Base-by-base conservation (phyloP, 2,888 invertebrate genomes). In the Eustalomyia histrio region DNA sequence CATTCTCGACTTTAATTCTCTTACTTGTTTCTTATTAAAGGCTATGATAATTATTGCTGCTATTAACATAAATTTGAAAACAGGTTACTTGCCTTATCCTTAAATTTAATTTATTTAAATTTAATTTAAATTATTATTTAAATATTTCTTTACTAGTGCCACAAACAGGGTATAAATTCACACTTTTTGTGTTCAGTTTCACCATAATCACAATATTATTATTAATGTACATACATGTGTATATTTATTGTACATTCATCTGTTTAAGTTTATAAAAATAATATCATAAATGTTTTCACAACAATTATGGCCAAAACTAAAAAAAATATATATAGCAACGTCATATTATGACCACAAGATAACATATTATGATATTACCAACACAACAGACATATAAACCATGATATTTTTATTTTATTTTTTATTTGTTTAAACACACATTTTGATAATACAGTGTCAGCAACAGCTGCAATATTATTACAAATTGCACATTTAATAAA, bases 331-430 rank as follows among this genome's bases (percentile, higher is more conserved):
- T 57, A 71, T 71, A 64, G 67, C 69, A 74, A 73, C 85, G 82
- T 84, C 86, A 79, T 84, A 84, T 73, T 81, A 83, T 83, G 74
- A 64, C 73, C 75, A 57, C 61, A 39, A 63, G 72, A 85, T 83
- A 85, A 82, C 76, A 84, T 82, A 85, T 84, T 75, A 64, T 74
- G 73, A 71, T n/a, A n/a, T 65, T 47, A 24, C 50, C 71, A 75
- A 73, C 63, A 68, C 10, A 61, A 57, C 35, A 74, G 43, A 8
- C 57, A 52, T 18, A 75, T 52, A 29, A 63, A 52, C 52, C 9
- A 16, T 21, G 21, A 21, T 29, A 29, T 16, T 16, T 24, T 24
- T 29, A n/a, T 69, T 57, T 24, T 29, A n/a, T 69, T 57, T 39
- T 21, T 52, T 58, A 47, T n/a, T 43, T 33, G 33, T 55, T 52